These are phyloP conservation scores for Agrotis clavis DNA, from an alignment of 2,888 invertebrate species.

Conservation along the genomic window DNA sequence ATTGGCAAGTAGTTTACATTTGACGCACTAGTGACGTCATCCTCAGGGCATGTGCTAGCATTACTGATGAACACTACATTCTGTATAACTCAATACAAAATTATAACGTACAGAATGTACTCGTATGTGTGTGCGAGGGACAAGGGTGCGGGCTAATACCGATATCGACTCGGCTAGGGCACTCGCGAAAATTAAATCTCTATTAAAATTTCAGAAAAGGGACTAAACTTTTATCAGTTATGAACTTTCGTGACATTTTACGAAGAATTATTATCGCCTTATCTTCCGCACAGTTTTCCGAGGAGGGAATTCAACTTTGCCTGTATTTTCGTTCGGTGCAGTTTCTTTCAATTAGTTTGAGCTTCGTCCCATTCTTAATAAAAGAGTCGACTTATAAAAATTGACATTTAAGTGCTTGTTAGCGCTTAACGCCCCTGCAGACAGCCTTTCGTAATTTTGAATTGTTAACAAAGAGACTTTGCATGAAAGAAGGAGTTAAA, in stretches of 20 bases:
- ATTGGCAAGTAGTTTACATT: constrained; percentile 38
- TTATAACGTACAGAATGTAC: constrained; percentile 15
- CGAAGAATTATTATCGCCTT: constrained; percentile 90
- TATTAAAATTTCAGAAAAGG: constrained; percentile 90
- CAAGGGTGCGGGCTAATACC: constrained; percentile 54
- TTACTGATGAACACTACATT: constrained; percentile 25
- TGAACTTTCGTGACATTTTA: constrained; percentile 90
- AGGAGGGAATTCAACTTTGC: constrained; percentile 80
- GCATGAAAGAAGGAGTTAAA: constrained; percentile 65
- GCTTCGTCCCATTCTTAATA: constrained; percentile 61
- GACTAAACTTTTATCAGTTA: constrained; percentile 90
- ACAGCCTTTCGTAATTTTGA: constrained; percentile 51
- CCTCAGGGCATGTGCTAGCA: constrained; percentile 7
- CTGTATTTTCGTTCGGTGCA: constrained; percentile 82
- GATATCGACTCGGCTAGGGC: constrained; percentile 77
- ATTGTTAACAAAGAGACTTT: constrained; percentile 59
- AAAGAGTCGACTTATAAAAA: constrained; percentile 58
- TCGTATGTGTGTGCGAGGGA: constrained; percentile 30
- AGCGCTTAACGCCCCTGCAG: constrained; percentile 39
- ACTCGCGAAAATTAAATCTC: constrained; percentile 88
- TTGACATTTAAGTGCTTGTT: constrained; percentile 58
- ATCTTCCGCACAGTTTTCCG: constrained; percentile 82
- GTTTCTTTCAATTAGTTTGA: constrained; percentile 81
- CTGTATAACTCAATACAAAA: constrained; percentile 21
- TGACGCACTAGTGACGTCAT: constrained; percentile 47